phyloP scores from a whole-genome alignment of 2,888 invertebrate species.

The Phanerotoma sp. region DNA sequence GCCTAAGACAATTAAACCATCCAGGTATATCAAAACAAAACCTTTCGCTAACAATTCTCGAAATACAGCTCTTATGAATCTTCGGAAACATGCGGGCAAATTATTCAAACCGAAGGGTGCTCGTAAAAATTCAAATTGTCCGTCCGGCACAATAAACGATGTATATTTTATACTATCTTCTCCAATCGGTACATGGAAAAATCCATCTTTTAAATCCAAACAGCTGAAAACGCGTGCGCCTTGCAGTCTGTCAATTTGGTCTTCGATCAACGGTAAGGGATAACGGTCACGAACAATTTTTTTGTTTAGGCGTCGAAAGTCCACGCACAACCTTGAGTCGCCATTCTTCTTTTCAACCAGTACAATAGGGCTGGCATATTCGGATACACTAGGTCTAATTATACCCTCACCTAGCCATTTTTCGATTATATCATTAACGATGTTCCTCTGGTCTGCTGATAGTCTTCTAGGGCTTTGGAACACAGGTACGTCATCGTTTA shows the following conservation, averaged over 20 bases:
- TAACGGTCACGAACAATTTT: neutral
- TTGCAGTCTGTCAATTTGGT: neutral
- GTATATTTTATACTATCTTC: neutral
- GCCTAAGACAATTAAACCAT: too few species aligned
- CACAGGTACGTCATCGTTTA: too few species aligned
- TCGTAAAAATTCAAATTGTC: neutral
- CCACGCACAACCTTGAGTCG: too few species aligned
- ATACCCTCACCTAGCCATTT: too few species aligned
- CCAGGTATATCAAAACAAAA: neutral
- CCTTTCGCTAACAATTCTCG: neutral
- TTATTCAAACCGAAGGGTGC: too few species aligned
- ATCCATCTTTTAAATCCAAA: too few species aligned
- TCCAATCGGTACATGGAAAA: neutral
- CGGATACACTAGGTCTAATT: neutral
- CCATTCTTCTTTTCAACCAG: neutral
- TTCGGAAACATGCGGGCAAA: neutral
- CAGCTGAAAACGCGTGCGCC: too few species aligned
- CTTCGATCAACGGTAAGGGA: neutral
- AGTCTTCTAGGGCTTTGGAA: too few species aligned
- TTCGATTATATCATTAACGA: too few species aligned
- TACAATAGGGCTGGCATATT: neutral
- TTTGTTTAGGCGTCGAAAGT: too few species aligned
- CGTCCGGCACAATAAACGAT: neutral
- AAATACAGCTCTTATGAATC: neutral
- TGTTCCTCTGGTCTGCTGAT: too few species aligned